Conservation (phyloP, 2,797 vertebrate species). For the Rhincodon typus region DNA sequence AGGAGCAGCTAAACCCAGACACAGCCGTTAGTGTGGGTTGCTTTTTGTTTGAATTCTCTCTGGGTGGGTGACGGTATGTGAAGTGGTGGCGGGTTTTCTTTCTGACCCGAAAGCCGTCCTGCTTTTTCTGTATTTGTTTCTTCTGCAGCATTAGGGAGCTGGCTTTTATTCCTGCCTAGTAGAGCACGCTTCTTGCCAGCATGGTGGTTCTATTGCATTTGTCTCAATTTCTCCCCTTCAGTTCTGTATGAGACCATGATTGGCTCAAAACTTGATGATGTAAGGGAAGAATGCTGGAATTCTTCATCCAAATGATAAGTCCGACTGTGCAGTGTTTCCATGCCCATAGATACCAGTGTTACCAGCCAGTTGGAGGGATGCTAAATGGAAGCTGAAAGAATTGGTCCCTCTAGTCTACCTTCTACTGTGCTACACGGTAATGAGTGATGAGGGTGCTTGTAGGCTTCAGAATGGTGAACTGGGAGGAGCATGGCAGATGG, state of each 20-base stretch:
- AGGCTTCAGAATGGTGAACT: neutral
- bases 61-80: constrained; percentile 52
- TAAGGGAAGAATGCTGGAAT: neutral
- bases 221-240: neutral
- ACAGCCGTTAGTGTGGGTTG: constrained; percentile 56
- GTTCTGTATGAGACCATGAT: neutral
- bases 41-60: constrained; percentile 48
- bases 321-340: neutral
- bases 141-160: neutral
- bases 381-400: neutral
- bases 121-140: neutral
- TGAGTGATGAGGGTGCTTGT: neutral
- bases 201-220: neutral
- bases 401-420: neutral
- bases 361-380: neutral
- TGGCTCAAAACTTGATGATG: neutral
- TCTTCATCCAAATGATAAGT: neutral
- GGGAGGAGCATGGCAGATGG: neutral
- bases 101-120: neutral
- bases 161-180: neutral
- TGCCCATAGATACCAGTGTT: neutral
- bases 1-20: constrained; percentile 50
- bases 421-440: neutral
- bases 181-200: constrained; percentile 5
- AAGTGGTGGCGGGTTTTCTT: constrained; percentile 28